Evolutionary conservation across 2,113 vertebrate genomes (phyloP).

Genomic region (Chionomys nivalis): DNA sequence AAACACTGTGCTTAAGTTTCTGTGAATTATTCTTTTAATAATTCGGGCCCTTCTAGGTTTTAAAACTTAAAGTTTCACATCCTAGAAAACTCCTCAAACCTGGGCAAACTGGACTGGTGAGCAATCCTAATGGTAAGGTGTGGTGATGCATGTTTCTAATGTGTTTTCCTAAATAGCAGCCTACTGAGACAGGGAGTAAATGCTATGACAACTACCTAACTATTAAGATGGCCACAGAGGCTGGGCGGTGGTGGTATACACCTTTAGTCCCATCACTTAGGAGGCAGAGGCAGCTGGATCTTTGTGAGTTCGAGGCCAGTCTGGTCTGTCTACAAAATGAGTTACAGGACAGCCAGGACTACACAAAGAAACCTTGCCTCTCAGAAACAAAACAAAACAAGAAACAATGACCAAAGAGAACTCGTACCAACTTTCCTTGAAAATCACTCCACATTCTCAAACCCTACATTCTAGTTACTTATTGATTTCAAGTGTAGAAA

Average conservation of each 20-base stretch:
- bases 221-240: neutral
- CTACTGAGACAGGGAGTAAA: neutral
- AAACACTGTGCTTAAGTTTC: neutral
- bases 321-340: neutral
- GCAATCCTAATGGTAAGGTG: neutral
- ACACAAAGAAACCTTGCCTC: neutral
- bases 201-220: neutral
- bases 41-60: neutral
- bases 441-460: neutral
- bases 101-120: neutral
- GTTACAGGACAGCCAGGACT: neutral
- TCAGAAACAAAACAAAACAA: neutral
- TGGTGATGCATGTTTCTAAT: neutral
- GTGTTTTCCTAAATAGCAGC: neutral
- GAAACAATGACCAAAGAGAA: neutral
- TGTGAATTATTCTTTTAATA: neutral
- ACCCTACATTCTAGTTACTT: neutral
- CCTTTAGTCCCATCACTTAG: neutral
- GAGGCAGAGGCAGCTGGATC: neutral
- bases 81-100: neutral
- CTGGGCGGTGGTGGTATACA: neutral
- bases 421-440: neutral
- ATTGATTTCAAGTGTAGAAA: neutral
- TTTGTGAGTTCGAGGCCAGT: neutral
- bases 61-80: neutral